Conservation (phyloP, 2,888 invertebrate genomes). For the Athrips mouffetella region DNA sequence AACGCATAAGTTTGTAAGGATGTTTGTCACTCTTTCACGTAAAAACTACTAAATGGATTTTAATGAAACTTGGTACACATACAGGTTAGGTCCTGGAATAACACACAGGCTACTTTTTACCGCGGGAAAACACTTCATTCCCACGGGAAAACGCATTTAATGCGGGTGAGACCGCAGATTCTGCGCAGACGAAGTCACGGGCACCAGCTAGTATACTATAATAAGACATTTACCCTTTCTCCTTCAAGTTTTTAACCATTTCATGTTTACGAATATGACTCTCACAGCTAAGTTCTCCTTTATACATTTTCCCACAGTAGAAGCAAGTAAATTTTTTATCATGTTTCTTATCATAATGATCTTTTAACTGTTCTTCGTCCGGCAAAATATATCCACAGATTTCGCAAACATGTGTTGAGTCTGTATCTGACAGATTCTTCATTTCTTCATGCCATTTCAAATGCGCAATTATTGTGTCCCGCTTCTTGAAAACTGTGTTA, state of each 20-base stretch:
- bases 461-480: slow-evolving; percentile 51
- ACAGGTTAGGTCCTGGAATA: no score
- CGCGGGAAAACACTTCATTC: no score
- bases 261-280: slow-evolving; percentile 64
- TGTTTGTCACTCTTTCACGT: no score
- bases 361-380: slow-evolving; percentile 37
- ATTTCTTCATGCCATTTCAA: slow-evolving; percentile 48
- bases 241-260: slow-evolving; percentile 28
- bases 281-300: slow-evolving; percentile 51
- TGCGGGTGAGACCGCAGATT: no score
- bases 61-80: no score
- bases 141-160: no score
- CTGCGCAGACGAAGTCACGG: no score
- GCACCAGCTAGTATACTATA: background rate
- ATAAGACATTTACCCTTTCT: slow-evolving; percentile 28
- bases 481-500: slow-evolving; percentile 50
- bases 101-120: no score
- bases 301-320: slow-evolving; percentile 64
- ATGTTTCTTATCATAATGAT: slow-evolving; percentile 51
- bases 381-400: slow-evolving; percentile 49
- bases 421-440: slow-evolving; percentile 30
- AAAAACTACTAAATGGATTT: no score
- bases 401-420: slow-evolving; percentile 52
- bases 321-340: slow-evolving; percentile 57
- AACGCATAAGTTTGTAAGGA: no score